A percentile compares a stretch with the other conserved stretches of the same genome.
These are phyloP conservation scores for Pyxicephalus adspersus DNA, from an alignment of 2,113 vertebrate species.

Conservation along the genomic window DNA sequence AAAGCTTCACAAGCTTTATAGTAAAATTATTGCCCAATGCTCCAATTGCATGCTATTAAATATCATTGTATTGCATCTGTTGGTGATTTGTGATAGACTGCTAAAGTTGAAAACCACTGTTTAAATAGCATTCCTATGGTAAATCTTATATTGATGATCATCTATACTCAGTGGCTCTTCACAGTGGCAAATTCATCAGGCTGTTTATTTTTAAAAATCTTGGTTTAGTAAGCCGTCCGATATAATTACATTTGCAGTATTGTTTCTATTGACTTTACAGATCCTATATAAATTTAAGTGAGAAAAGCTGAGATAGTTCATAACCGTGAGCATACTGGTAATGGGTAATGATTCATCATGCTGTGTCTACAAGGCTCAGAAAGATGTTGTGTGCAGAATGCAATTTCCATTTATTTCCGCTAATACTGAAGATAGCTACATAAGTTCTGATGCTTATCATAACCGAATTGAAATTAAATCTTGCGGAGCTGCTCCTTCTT, in stretches of 20 bases:
- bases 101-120: too few relatives aligned
- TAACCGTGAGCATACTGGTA: neutral
- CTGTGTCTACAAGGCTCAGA: neutral
- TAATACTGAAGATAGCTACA: too few relatives aligned
- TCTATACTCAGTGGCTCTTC: neutral
- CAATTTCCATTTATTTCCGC: neutral
- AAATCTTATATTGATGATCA: too few relatives aligned
- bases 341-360: constrained; percentile 4
- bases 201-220: neutral
- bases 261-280: neutral
- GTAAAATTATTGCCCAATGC: too few relatives aligned
- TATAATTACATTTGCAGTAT: neutral
- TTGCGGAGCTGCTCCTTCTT: too few relatives aligned
- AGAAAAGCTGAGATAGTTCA: constrained; percentile 1
- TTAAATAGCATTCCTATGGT: too few relatives aligned
- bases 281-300: neutral
- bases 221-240: neutral
- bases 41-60: too few relatives aligned
- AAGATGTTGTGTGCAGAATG: neutral
- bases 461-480: too few relatives aligned
- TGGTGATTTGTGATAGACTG: too few relatives aligned
- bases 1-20: too few relatives aligned
- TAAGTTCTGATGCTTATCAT: too few relatives aligned
- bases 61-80: too few relatives aligned
- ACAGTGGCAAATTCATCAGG: neutral